Conservation (phyloP, 2,113 vertebrate genomes). For the Carlito syrichta region DNA sequence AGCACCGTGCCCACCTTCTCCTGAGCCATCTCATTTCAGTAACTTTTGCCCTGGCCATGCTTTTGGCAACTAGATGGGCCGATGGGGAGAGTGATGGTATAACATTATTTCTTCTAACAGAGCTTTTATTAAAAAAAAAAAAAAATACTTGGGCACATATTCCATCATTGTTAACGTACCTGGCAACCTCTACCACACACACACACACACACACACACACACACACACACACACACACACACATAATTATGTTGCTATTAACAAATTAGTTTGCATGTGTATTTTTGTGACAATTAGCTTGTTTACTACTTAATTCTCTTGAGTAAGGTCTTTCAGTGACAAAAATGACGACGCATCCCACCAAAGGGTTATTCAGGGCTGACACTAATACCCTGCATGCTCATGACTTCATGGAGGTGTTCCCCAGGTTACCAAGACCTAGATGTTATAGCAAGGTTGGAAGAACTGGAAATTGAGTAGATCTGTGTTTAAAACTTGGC, state of each 20-base stretch:
- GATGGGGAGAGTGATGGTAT: not conserved
- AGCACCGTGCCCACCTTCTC: not conserved
- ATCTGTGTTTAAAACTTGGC: not conserved
- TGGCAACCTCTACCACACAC: not conserved
- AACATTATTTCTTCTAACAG: not conserved
- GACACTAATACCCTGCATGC: rapidly evolving
- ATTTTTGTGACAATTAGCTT: not conserved
- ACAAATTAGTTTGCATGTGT: not conserved
- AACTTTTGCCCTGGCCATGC: not conserved
- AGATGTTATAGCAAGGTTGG: not conserved
- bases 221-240: too few relatives aligned
- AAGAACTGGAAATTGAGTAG: not conserved
- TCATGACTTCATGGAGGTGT: not conserved
- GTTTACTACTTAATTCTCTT: not conserved
- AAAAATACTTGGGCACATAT: not conserved
- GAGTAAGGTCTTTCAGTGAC: not conserved
- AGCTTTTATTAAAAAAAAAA: too few relatives aligned
- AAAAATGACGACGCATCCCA: not conserved
- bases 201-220: too few relatives aligned
- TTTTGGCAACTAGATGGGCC: not conserved
- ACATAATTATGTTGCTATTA: not conserved
- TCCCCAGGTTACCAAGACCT: not conserved
- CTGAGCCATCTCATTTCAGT: not conserved
- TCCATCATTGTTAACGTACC: not conserved
- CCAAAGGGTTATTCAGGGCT: not conserved